Base-by-base conservation (phyloP, 2,797 vertebrate species). In the Eleutherodactylus coqui region DNA sequence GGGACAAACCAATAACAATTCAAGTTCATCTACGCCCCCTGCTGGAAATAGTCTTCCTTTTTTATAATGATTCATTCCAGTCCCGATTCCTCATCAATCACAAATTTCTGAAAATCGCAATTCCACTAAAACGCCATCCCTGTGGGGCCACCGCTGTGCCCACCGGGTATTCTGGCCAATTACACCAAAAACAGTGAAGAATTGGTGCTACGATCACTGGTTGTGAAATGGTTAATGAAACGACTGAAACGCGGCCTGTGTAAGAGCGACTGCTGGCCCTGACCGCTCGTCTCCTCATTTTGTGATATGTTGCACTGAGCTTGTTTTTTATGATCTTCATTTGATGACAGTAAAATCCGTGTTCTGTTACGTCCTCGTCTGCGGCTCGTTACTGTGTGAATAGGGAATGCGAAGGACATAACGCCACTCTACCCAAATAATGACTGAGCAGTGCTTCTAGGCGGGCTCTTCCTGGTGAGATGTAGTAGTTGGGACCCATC, bases 261-360 rank as follows among this genome's bases (percentile, higher is more conserved):
- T 62, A 13, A 38, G 32, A 24, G 36, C 47, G 21, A 21, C 75
- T 19, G 4, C 27, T 5, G 77, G 0, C 1, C 14, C 58, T n/a
- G 17, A 16, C 78, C 17, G 13, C 1, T 8, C 45, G 2, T 16
- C 79, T 27, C 41, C 49, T n/a, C 80, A 78, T 43, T 38, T 79
- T 87, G 85, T 87, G 64, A 79, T 73, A 53, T 24, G 73, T 87
- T 83, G 86, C 86, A 84, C 81, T 87, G 86, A 84, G 67, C 51
- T 75, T 83, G 80, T 85, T 85, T 82, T 84, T 58, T 87, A 82
- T 82, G 79, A 75, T 38, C 13, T 76, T 81, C 29, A 60, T 55
- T 81, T 76, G 53, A 79, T 2, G 21, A 70, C 58, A 87, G 85
- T 87, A 87, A 87, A 86, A 60, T 86, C 19, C 41, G 47, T 80